phyloP scores from a whole-genome alignment of 1,140 invertebrate genomes.

The Sinonovacula constricta region DNA sequence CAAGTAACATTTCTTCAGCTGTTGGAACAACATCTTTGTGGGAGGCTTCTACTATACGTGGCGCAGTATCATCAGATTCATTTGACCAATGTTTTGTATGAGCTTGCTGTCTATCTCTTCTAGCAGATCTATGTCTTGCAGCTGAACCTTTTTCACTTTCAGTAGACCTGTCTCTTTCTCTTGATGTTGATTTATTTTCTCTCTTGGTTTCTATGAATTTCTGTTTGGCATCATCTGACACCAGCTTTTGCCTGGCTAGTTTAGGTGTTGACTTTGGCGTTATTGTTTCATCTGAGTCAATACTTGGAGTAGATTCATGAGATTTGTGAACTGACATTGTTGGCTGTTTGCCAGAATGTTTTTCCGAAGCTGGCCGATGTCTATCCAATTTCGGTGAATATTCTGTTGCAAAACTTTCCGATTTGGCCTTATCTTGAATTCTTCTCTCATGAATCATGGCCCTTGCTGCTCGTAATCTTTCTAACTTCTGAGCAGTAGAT shows the following conservation, averaged over 20 bases:
- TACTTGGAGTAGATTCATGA: neutral
- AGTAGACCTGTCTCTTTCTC: neutral
- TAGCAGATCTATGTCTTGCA: constrained; percentile 12
- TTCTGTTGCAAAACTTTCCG: constrained; percentile 36
- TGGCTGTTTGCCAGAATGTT: neutral
- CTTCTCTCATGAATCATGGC: constrained; percentile 36
- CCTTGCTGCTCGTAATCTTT: constrained; percentile 36
- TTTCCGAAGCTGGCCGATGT: constrained; percentile 9
- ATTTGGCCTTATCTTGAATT: constrained; percentile 9
- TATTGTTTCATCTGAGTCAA: neutral
- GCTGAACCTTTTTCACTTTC: neutral
- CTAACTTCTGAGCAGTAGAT: constrained; percentile 29
- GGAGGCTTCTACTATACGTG: too few species aligned
- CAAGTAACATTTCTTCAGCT: constrained; percentile 43
- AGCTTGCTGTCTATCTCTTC: constrained; percentile 22
- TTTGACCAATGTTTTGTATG: constrained; percentile 26
- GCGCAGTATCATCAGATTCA: neutral
- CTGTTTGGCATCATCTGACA: constrained; percentile 33
- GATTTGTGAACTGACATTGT: neutral
- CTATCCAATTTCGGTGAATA: constrained; percentile 31
- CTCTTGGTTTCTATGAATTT: constrained; percentile 42
- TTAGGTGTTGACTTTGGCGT: constrained; percentile 7
- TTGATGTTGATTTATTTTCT: constrained; percentile 23
- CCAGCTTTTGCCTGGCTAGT: constrained; percentile 33
- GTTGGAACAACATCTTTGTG: constrained; percentile 8